phyloP scores from a whole-genome alignment of 2,797 vertebrate species.

The Gambusia yucatana region DNA sequence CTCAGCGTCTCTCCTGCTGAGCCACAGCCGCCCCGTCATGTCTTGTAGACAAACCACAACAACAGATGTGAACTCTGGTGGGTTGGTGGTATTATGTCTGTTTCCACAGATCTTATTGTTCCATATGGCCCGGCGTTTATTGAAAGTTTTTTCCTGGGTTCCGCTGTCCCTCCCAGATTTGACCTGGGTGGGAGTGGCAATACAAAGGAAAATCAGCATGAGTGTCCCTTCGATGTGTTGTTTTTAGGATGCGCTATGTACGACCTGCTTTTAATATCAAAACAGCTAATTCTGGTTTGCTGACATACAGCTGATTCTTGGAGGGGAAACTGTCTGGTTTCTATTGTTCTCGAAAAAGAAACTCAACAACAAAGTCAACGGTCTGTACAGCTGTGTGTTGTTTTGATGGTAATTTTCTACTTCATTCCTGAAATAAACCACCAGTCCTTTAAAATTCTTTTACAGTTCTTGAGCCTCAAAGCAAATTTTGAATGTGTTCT shows the following conservation, averaged over 20 bases:
- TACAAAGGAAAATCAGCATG: conserved; percentile 17
- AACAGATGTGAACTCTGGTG: background rate
- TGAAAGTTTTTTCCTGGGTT: conserved; percentile 44
- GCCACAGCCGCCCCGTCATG: background rate
- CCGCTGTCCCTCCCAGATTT: conserved; percentile 27
- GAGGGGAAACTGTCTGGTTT: conserved; percentile 19
- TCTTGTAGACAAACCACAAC: conserved; percentile 1
- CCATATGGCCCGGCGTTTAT: conserved; percentile 29
- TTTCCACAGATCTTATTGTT: conserved; percentile 46
- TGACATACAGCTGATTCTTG: conserved; percentile 11
- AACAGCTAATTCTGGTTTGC: conserved; percentile 43
- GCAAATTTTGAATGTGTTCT: background rate
- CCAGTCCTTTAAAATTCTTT: background rate
- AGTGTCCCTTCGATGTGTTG: conserved; percentile 17
- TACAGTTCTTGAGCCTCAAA: background rate
- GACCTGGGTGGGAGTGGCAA: conserved; percentile 18
- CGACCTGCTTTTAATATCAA: conserved; percentile 50
- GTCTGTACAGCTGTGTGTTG: background rate
- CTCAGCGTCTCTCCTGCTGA: conserved; percentile 2
- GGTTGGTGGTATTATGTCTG: conserved; percentile 17
- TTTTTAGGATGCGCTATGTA: conserved; percentile 28
- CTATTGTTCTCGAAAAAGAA: conserved; percentile 54
- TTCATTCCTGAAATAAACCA: conserved; percentile 18
- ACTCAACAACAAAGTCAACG: conserved; percentile 37
- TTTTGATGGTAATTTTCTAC: background rate